Base-by-base conservation (phyloP, 23 tunicate genomes). In the Oikopleura dioica region DNA sequence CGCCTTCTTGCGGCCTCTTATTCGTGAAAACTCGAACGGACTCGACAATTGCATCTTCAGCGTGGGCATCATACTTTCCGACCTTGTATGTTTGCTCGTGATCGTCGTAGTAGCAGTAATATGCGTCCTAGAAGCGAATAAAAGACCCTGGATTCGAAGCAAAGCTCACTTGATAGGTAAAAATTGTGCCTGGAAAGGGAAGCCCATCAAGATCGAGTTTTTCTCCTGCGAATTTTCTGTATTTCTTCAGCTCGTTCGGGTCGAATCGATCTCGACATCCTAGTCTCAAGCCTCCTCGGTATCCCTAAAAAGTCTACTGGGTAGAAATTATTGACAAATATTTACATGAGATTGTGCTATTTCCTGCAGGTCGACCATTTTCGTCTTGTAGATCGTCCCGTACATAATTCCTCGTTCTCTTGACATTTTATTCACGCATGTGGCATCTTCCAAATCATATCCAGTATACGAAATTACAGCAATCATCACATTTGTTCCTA, bases 391-490 rank as follows among this genome's bases (percentile, higher is more conserved):
- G 34, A 94, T 83, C 16, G 79, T 77, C 36, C 99, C 85, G 35
- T 81, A 69, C 12, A 82, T 81, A 69, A 94, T 82, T 29, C 99
- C 99, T 37, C 88, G 67, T 50, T 94, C 99, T 59, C 83, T 69
- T 38, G 88, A 80, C 16, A 79, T 86, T 75, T 94, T 94, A 82
- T 86, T 94, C 23, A 94, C 63, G 36, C 84, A 86, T 84, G 86
- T 86, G 1, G 99, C 88, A 81, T 94, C 99, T 81, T 94, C 99
- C 99, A 94, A 83, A 75, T 86, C 95, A 76, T 87, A 94, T 1
- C 96, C 99, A 36, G 99, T 86, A 79, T 94, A 94, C 38, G 88
- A 83, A 79, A 94, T 94, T 36, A 94, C 99, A 68, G 99, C 99
- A 34, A 94, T 85, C 35, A 94, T 77, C 0, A 92, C 95, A 77